Base-by-base conservation (phyloP, 2,888 invertebrate genomes). In the Adineta ricciae region DNA sequence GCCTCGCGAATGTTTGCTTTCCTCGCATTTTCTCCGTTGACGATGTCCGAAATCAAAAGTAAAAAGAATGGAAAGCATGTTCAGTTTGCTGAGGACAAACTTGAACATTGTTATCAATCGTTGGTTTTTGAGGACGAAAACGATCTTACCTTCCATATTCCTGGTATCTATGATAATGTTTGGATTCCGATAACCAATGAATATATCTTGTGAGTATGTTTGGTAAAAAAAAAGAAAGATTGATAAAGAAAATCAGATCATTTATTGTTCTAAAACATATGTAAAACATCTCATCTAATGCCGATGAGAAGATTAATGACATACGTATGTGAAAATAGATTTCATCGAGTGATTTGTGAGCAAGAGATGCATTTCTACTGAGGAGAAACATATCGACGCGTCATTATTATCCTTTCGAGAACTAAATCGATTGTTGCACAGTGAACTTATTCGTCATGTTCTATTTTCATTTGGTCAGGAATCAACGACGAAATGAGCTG, bases 401-500 rank as follows among this genome's bases (percentile, higher is more conserved):
- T 46, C 11, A 11, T 46, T 46, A 46, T 46, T 46, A n/a, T n/a
- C 11, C 46, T 46, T 46, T 11, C 11, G 46, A 46, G 46, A 11
- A 46, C 46, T 8, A 46, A 46, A 46, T 46, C 46, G 11, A 46
- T 46, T 46, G 11, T 46, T 11, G 5, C n/a, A 8, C 11, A 46
- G 14, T 50, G 27, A n/a, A 56, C 11, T 56, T 64, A 64, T 32
- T 27, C 16, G 2, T 16, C 32, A 78, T 78, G 73, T 78, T 78
- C n/a, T 78, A 24, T 41, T 73, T 78, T 78, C 19, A n/a, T 41
- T 78, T 78, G 9, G 32, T 9, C n/a, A 78, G 78, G 41, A 78
- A 78, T 24, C 78, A 41, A 78, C 78, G 78, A 41, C 41, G 78
- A 78, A 19, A 78, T 78, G 78, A 78, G 41, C 24, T 41, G 41